Percentiles rank a stretch among this genome's conserved stretches.
Conservation (phyloP, 2,797 vertebrate genomes). For the Hirundo rustica region DNA sequence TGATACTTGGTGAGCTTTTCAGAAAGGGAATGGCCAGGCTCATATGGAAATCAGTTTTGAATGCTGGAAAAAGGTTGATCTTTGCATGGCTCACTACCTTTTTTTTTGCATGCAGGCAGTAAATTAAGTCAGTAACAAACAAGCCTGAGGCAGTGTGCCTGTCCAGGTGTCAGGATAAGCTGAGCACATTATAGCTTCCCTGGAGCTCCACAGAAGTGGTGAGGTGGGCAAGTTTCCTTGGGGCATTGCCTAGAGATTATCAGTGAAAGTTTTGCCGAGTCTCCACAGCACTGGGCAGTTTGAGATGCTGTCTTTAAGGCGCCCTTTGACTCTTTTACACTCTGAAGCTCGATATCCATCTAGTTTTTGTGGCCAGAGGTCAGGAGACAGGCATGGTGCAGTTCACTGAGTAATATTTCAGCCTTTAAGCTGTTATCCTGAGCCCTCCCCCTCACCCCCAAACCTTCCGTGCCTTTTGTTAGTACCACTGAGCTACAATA, state of each 20-base stretch:
- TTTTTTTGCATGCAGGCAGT: neutral
- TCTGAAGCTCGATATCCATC: neutral
- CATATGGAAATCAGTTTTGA: neutral
- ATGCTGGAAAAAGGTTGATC: fast-evolving
- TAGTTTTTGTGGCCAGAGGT: neutral
- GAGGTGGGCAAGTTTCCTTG: neutral
- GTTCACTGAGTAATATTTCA: neutral
- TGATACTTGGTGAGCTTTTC: neutral
- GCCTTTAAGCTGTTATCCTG: neutral
- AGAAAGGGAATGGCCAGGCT: neutral
- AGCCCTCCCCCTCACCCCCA: neutral
- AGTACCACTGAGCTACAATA: neutral
- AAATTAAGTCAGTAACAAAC: neutral
- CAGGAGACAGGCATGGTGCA: neutral
- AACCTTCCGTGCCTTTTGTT: neutral
- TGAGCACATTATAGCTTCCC: neutral
- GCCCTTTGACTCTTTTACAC: neutral
- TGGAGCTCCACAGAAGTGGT: neutral
- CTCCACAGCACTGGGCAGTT: neutral
- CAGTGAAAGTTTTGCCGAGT: neutral
- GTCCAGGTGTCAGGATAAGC: neutral
- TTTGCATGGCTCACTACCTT: neutral
- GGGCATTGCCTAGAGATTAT: neutral
- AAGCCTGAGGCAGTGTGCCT: neutral
- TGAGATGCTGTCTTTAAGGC: neutral